These are phyloP conservation scores for Apostichopus parvimensis DNA, from an alignment of 35 echinoderm and acorn worm genomes.

Conservation along the genomic window DNA sequence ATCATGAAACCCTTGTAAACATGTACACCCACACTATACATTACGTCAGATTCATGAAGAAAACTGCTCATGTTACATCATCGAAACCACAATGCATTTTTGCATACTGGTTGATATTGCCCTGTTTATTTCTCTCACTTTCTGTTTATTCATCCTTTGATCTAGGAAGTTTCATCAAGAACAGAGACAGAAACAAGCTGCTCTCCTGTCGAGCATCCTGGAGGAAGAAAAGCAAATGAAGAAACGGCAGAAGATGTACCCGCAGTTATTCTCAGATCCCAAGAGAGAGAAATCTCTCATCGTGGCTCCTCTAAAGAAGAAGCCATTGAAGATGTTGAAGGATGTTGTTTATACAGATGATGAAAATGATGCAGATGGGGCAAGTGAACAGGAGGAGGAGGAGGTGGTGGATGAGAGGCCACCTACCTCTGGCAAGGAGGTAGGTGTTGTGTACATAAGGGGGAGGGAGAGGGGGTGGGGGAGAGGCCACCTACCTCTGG, in stretches of 20 bases:
- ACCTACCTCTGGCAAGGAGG: neutral
- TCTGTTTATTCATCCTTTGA: neutral
- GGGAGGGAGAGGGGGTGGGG: too few species aligned
- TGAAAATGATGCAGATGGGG: slow-evolving; percentile 42
- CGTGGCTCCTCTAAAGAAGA: slow-evolving; percentile 52
- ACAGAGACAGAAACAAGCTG: slow-evolving; percentile 82
- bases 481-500: too few species aligned
- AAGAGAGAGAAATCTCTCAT: slow-evolving; percentile 64
- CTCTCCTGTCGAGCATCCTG: slow-evolving; percentile 75
- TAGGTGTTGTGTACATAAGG: neutral
- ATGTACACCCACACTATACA: too few species aligned
- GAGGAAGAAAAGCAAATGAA: slow-evolving; percentile 92
- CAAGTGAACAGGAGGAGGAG: neutral
- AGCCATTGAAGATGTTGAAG: slow-evolving; percentile 55
- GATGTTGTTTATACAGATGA: slow-evolving; percentile 19
- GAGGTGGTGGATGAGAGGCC: neutral
- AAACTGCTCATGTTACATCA: too few species aligned
- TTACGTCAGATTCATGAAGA: too few species aligned
- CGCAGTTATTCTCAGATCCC: slow-evolving; percentile 75
- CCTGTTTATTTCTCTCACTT: too few species aligned
- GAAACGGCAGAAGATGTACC: slow-evolving; percentile 89
- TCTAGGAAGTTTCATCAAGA: slow-evolving; percentile 71
- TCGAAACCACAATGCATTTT: too few species aligned
- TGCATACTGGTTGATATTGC: too few species aligned
- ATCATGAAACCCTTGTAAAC: too few species aligned